Base-by-base conservation (phyloP, 2,888 invertebrate genomes). In the Hirtodrosophila confusa region DNA sequence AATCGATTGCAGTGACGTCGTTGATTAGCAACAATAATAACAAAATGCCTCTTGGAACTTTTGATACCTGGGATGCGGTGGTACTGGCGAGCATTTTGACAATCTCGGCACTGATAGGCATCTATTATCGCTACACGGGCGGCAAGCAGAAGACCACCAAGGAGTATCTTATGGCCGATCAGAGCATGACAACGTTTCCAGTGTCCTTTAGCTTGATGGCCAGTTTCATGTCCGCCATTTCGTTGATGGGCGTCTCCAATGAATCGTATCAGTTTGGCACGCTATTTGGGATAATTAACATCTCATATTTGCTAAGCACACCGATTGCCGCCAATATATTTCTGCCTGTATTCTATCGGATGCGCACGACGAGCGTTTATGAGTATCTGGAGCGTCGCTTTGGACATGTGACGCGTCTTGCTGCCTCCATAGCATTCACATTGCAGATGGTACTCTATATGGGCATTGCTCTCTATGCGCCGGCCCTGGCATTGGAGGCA, bases 401-500 rank as follows among this genome's bases (percentile, higher is more conserved):
- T 90, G 97, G 97, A 0, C 93, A 94, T 64, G 92, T 92, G 2
- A 94, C 97, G 33, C 93, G 98, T 87, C 92, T 96, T 71, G 92
- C 95, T 8, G 97, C 97, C 0, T 97, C 98, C 1, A 89, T 97
- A 50, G 95, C 96, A 0, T 98, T 97, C 89, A 95, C 96, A 51
- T 88, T 97, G 39, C 98, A 99, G 93, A 96, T 98, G 95, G 94
- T 97, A 78, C 92, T 97, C n/a, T 97, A 97, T 82, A 97, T 96
- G 93, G 96, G 98, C 0, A 96, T 99, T 74, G 98, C 97, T 4
- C 91, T 99, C n/a, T 98, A 97, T 91, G 98, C 98, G 0, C 98
- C 99, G 2, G 96, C 98, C 0, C 93, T 99, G 73, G 98, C 98
- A 0, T 91, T 99, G 24, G 96, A 96, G 90, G 94, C 98, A 7